Evolutionary conservation across 2,797 vertebrate genomes (phyloP), one percentile per base, ranked within the genome.

Genomic region (Rhinoraja longicauda): DNA sequence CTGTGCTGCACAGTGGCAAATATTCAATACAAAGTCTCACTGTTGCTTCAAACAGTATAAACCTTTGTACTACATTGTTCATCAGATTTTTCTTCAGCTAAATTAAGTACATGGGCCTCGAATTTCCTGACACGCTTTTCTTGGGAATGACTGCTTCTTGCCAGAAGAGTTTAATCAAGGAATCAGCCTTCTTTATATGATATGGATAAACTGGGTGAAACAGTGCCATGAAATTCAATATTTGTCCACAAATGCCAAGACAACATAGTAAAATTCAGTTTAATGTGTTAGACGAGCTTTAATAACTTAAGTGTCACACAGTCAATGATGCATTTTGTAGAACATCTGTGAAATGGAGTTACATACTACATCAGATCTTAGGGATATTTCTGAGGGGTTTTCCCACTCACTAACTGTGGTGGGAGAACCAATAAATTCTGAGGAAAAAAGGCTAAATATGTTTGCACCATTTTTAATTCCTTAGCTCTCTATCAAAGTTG

Each of bases 31-130:
- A 67, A 32, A 67, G 39, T 7, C n/a, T 88, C 53, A 59, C 9
- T 88, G 17, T 57, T 57, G 79, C 59, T 88, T 88, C 59, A 32
- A 88, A 88, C n/a, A 36, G 84, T 19, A 88, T 64, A 67, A 67
- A 67, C 19, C 57, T 86, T 32, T 67, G 59, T 62, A 67, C 32
- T 24, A 36, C 64, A 36, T 0, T n/a, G 32, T 6, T 21, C 21
- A 88, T 21, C 1, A 32, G 17, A 26, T 29, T 86, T 64, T 32
- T 15, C 12, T 67, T 36, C 62, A 64, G 62, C 32, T 88, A 88
- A 88, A 24, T 88, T 64, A 88, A 17, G 1, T 32, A 8, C 5
- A n/a, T 62, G 59, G 57, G 59, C 59, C n/a, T 59, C 88, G 0
- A 32, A 32, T 64, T 88, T 88, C 29, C 59, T 64, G 15, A 64